Evolutionary conservation across 2,888 invertebrate genomes (phyloP).

Genomic region (Anticlea derivata): DNA sequence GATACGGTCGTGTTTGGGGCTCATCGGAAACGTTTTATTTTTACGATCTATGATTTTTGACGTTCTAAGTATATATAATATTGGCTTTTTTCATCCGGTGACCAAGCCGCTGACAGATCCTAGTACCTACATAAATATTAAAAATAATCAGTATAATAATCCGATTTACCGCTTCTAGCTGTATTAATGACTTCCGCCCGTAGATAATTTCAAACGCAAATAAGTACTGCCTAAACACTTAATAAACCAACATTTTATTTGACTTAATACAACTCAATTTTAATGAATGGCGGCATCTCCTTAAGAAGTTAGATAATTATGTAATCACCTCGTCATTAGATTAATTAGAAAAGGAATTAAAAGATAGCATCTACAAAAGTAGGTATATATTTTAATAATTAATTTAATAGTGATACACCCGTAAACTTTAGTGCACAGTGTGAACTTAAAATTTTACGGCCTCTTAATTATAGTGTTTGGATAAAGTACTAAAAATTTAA

Average conservation of each 20-base stretch:
- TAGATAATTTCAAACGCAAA: slow-evolving; percentile 10
- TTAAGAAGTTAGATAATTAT: slow-evolving; percentile 1
- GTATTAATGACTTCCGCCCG: slow-evolving; percentile 17
- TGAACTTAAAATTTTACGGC: background rate
- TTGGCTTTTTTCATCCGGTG: too few relatives aligned
- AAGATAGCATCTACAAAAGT: slow-evolving; percentile 7
- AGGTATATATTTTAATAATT: background rate
- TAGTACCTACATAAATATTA: too few relatives aligned
- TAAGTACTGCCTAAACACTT: slow-evolving; percentile 14
- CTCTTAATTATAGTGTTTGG: background rate
- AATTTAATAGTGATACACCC: slow-evolving; percentile 2
- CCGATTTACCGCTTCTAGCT: slow-evolving; percentile 2
- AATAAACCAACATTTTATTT: slow-evolving; percentile 4
- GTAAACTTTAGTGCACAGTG: background rate
- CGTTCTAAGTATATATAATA: too few relatives aligned
- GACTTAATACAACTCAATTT: slow-evolving; percentile 4
- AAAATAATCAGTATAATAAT: background rate
- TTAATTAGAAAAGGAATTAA: slow-evolving; percentile 4
- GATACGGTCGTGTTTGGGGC: too few relatives aligned
- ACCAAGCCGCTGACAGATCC: too few relatives aligned
- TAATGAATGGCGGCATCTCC: background rate
- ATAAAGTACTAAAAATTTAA: too few relatives aligned
- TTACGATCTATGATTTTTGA: too few relatives aligned
- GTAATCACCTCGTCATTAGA: slow-evolving; percentile 4
- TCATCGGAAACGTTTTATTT: too few relatives aligned